Evolutionary conservation across 2,888 invertebrate species (phyloP), one percentile per base, ranked within the genome.

Genomic region (Sarcophaga variegata): DNA sequence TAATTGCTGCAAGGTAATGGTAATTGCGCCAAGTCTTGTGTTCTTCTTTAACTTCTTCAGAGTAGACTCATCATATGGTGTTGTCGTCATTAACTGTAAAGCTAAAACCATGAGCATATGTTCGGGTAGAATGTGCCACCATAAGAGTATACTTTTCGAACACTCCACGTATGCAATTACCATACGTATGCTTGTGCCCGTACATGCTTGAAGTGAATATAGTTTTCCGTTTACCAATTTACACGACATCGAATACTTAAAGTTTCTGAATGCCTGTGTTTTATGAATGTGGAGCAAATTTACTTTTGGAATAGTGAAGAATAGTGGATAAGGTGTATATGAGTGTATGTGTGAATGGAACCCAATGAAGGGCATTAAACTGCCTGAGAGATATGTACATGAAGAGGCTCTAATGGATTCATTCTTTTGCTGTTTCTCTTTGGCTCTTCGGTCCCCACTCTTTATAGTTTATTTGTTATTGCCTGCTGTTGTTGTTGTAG

Each of bases 351-450:
- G 25, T 64, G 66, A n/a, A 66, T 54, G 54, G 37, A 10, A 37
- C 8, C 54, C 17, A 54, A 14, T 14, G 17, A 54, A 77, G 86
- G 86, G 86, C 86, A 86, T 83, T 86, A 83, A 86, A 86, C 86
- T 86, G 80, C 62, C 22, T 74, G 80, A 63, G 78, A 83, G 72
- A 83, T 37, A n/a, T n/a, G n/a, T n/a, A 27, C 66, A 72, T 47
- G 10, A 60, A 75, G 80, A 85, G 84, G 76, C 84, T 85, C 84
- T 81, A 81, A 85, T 85, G 80, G 80, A 85, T 81, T 76, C 70
- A 81, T 25, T 76, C 74, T 60, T 45, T 67, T 67, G 37, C 37
- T 37, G 8, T 37, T 37, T 37, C 37, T 37, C 37, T 37, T 37
- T 37, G 37, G 37, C 37, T 37, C 8, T 37, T 37, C 37, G 8